Evolutionary conservation across 2,888 invertebrate genomes (phyloP).

Genomic region (Amiota minor): DNA sequence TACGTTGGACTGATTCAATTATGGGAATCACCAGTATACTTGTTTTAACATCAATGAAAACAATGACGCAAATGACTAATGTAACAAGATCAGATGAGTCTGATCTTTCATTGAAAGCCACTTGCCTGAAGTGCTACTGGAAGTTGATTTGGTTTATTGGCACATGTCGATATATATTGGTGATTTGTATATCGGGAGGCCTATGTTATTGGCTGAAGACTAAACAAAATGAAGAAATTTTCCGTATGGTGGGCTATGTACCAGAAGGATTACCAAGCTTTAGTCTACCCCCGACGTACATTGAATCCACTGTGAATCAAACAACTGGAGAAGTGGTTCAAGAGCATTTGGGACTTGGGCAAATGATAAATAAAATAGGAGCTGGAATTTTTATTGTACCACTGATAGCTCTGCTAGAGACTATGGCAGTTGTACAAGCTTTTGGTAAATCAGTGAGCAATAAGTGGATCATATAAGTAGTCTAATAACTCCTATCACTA

Average conservation of each 20-base stretch:
- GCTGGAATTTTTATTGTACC: slow-evolving; percentile 90
- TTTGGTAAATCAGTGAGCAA: slow-evolving; percentile 58
- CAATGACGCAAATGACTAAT: too few species aligned
- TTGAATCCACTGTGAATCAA: slow-evolving; percentile 76
- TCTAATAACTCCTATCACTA: slow-evolving; percentile 42
- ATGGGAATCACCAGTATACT: slow-evolving; percentile 83
- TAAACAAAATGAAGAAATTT: slow-evolving; percentile 72
- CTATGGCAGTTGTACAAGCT: slow-evolving; percentile 81
- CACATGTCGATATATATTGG: slow-evolving; percentile 87
- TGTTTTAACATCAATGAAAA: too few species aligned
- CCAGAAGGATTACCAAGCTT: slow-evolving; percentile 83
- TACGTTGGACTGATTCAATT: slow-evolving; percentile 82
- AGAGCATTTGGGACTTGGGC: slow-evolving; percentile 75
- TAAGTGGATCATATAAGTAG: too few species aligned
- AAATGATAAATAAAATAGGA: slow-evolving; percentile 86
- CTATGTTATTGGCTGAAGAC: slow-evolving; percentile 80
- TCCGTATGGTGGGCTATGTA: slow-evolving; percentile 82
- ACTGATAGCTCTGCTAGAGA: slow-evolving; percentile 89
- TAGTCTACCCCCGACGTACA: slow-evolving; percentile 80
- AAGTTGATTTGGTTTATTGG: slow-evolving; percentile 85
- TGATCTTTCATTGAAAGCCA: slow-evolving; percentile 80
- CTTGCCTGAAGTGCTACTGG: slow-evolving; percentile 81
- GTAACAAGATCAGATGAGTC: too few species aligned
- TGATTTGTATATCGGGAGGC: slow-evolving; percentile 83
- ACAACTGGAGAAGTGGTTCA: slow-evolving; percentile 73